phyloP scores from a whole-genome alignment of 2,797 vertebrate genomes.

The Lerista edwardsae region DNA sequence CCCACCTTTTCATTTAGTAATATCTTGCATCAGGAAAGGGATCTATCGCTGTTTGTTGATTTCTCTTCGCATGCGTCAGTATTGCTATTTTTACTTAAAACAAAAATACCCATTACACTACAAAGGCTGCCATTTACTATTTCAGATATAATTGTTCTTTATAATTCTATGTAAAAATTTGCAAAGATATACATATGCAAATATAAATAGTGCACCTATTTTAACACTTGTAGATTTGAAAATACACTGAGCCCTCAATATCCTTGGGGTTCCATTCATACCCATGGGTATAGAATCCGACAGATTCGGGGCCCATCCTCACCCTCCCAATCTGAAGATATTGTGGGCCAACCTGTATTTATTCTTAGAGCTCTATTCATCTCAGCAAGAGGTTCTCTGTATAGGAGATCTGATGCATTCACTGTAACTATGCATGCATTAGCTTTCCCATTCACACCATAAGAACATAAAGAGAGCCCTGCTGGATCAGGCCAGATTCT shows the following conservation, averaged over 20 bases:
- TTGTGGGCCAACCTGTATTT: too few species aligned
- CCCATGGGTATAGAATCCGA: too few species aligned
- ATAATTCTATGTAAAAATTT: background rate
- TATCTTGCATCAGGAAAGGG: background rate
- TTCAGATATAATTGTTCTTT: constrained; percentile 22
- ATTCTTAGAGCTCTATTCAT: constrained; percentile 25
- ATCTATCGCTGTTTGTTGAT: background rate
- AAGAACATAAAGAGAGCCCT: too few species aligned
- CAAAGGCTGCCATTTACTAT: background rate
- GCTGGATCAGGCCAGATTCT: too few species aligned
- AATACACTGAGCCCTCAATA: too few species aligned
- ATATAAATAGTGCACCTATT: too few species aligned
- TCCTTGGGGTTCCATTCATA: too few species aligned
- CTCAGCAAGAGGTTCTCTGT: background rate
- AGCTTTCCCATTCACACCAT: background rate
- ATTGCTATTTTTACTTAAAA: background rate
- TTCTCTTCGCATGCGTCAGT: background rate
- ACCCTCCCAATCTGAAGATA: too few species aligned
- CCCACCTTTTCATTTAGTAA: background rate
- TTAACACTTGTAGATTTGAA: too few species aligned
- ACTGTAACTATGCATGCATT: background rate
- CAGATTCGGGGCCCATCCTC: too few species aligned
- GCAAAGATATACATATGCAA: background rate
- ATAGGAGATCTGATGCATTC: background rate
- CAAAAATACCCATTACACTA: background rate